phyloP scores from a whole-genome alignment of 2,113 vertebrate species.

The Dipodomys merriami region DNA sequence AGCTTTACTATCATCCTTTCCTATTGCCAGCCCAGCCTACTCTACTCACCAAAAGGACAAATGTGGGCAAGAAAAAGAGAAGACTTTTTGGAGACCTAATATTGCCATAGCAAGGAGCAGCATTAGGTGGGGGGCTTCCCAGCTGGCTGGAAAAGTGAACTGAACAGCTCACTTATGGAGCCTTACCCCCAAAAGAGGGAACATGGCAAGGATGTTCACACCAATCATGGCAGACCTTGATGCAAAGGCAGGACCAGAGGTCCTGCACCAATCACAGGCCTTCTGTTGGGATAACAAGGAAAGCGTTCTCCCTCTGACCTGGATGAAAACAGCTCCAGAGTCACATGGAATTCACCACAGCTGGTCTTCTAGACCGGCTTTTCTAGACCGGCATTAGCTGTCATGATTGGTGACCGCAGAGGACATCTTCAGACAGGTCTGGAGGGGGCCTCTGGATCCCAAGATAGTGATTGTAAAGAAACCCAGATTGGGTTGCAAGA shows the following conservation, averaged over 20 bases:
- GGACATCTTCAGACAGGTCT: not conserved
- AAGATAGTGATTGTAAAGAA: not conserved
- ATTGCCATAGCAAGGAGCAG: not conserved
- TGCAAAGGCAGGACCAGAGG: not conserved
- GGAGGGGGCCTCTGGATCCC: not conserved
- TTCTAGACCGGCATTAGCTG: not conserved
- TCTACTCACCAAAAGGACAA: no score
- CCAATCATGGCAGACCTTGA: not conserved
- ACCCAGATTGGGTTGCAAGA: not conserved
- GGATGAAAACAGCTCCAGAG: not conserved
- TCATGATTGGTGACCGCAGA: not conserved
- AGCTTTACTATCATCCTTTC: not conserved
- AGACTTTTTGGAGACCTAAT: not conserved
- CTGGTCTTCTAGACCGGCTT: not conserved
- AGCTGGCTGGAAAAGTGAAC: not conserved
- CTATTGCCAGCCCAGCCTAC: not conserved
- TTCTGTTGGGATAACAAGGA: no score
- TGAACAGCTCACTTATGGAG: not conserved
- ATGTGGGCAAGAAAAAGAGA: not conserved
- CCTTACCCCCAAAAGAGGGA: not conserved
- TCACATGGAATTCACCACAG: not conserved
- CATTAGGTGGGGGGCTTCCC: no score
- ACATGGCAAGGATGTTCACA: not conserved
- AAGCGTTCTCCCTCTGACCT: not conserved
- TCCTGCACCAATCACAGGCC: not conserved